Conservation (phyloP, 2,797 vertebrate species). For the Hirundo rustica region DNA sequence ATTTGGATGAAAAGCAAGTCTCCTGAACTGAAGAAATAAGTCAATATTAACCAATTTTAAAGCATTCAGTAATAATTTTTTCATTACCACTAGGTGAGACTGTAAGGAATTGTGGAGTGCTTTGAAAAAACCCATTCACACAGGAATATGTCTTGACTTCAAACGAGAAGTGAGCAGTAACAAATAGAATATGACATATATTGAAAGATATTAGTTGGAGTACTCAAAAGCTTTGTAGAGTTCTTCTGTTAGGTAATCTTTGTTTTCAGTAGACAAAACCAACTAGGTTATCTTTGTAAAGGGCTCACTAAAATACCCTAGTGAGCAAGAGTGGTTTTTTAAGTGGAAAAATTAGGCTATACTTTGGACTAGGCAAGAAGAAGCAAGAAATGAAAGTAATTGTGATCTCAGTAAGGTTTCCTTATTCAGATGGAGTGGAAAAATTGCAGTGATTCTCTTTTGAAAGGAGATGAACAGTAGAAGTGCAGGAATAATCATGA, state of each 20-base stretch:
- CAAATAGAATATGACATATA: background rate
- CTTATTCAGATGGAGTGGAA: background rate
- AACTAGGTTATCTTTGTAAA: background rate
- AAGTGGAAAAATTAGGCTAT: background rate
- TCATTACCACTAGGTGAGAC: background rate
- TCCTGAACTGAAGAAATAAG: background rate
- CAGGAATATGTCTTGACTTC: background rate
- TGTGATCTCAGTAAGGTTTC: background rate
- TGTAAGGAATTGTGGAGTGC: background rate
- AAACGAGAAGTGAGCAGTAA: background rate
- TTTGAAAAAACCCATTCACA: background rate
- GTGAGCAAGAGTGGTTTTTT: background rate
- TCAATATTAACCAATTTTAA: background rate
- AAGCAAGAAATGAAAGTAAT: background rate
- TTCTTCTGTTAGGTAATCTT: background rate
- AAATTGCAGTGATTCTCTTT: background rate
- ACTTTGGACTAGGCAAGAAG: background rate
- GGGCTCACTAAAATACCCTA: background rate
- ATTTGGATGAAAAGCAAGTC: background rate
- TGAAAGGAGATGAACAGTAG: background rate
- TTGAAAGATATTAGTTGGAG: background rate
- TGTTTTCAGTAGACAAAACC: background rate
- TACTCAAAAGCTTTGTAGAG: background rate
- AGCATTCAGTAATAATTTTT: background rate
- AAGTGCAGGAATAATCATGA: background rate